Percentiles rank a stretch among this genome's conserved stretches.
phyloP scores from a whole-genome alignment of 2,797 vertebrate species.

The Emys orbicularis region DNA sequence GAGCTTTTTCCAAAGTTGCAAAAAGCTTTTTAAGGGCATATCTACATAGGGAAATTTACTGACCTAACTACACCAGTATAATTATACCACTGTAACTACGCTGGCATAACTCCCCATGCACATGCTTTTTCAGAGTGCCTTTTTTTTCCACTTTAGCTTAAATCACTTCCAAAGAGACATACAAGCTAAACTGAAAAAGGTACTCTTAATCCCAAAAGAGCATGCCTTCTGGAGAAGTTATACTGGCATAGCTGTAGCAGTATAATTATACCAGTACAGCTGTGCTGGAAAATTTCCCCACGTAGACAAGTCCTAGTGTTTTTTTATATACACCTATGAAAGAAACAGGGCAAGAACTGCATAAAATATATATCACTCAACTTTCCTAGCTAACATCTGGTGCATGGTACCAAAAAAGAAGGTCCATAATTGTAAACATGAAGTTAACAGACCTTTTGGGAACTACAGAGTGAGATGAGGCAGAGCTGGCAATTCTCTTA shows the following conservation, averaged over 20 bases:
- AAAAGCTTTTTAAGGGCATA: neutral
- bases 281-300: neutral
- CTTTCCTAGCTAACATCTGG: neutral
- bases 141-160: neutral
- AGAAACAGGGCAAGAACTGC: neutral
- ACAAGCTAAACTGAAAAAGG: neutral
- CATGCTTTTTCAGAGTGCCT: neutral
- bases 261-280: neutral
- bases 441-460: neutral
- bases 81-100: neutral
- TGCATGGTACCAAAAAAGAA: neutral
- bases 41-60: neutral
- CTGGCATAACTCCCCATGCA: neutral
- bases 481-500: neutral
- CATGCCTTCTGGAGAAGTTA: neutral
- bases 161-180: neutral
- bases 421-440: neutral
- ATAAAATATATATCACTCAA: neutral
- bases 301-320: no score
- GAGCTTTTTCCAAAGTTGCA: neutral
- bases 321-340: neutral
- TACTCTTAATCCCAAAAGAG: neutral
- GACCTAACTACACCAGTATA: neutral
- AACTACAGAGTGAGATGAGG: neutral
- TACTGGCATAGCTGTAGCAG: neutral